These are phyloP conservation scores for Spodoptera picta DNA, from an alignment of 2,888 invertebrate genomes.

Conservation along the genomic window DNA sequence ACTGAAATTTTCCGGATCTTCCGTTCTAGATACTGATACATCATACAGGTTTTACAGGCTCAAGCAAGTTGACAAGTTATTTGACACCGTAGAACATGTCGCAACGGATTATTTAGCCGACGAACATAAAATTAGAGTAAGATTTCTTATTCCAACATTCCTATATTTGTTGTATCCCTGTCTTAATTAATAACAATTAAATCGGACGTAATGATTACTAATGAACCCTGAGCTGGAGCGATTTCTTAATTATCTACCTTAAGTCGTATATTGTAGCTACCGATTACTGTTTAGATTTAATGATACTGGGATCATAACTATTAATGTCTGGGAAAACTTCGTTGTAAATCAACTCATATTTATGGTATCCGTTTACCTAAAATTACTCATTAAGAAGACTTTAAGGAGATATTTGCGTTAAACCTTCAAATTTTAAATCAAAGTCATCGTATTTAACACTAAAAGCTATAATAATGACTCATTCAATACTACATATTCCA, in stretches of 20 bases:
- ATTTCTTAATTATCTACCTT: conserved; percentile 36
- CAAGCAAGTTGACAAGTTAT: conserved; percentile 24
- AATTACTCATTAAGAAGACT: conserved; percentile 2
- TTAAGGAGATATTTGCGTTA: too few relatives aligned
- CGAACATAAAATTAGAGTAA: conserved; percentile 9
- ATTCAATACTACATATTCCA: neutral
- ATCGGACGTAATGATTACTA: conserved; percentile 28
- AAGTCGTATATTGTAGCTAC: conserved; percentile 30
- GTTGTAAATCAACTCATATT: neutral
- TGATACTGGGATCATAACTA: conserved; percentile 17
- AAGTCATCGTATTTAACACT: too few relatives aligned
- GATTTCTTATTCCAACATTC: conserved; percentile 2
- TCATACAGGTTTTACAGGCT: conserved; percentile 18
- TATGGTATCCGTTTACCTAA: neutral
- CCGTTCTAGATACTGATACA: conserved; percentile 16
- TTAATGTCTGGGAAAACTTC: conserved; percentile 8
- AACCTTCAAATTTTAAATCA: too few relatives aligned
- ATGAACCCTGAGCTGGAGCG: conserved; percentile 27
- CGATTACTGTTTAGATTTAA: conserved; percentile 24
- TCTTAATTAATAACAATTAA: conserved; percentile 35
- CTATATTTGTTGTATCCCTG: conserved; percentile 6
- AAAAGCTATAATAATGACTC: conserved; percentile 23
- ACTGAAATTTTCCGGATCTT: conserved; percentile 36
- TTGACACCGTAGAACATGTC: conserved; percentile 9
- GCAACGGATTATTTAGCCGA: conserved; percentile 22